A percentile compares a stretch with the other conserved stretches of the same genome.
Conservation (phyloP, 2,113 vertebrate genomes). For the Phalacrocorax brasilianus region DNA sequence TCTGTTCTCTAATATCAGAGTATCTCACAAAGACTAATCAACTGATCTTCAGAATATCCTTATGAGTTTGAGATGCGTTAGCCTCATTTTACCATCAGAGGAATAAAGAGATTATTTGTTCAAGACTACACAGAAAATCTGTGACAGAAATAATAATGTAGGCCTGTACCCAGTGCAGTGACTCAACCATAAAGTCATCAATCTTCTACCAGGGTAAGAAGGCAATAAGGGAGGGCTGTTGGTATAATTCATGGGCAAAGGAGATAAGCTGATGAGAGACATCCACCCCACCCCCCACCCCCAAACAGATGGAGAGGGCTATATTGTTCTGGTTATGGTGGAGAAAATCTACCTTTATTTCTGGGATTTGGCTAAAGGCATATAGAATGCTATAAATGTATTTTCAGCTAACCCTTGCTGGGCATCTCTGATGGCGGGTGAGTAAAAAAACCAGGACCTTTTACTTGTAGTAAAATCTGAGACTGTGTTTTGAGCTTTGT, state of each 20-base stretch:
- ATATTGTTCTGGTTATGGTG: not conserved
- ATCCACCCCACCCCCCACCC: no score
- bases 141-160: not conserved
- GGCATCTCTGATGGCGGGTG: not conserved
- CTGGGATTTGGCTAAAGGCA: not conserved
- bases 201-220: not conserved
- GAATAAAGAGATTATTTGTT: not conserved
- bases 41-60: conserved; percentile 18
- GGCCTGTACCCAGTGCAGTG: not conserved
- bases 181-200: not conserved
- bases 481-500: not conserved
- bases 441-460: not conserved
- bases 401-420: not conserved
- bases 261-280: not conserved
- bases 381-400: not conserved
- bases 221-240: not conserved
- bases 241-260: not conserved
- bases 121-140: not conserved
- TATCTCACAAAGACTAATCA: conserved; percentile 32
- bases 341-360: not conserved
- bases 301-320: not conserved
- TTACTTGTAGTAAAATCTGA: not conserved
- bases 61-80: not conserved
- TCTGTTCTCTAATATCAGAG: conserved; percentile 4
- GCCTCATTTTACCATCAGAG: not conserved